Conservation (phyloP, 2,888 invertebrate species). For the Agriopis marginaria region DNA sequence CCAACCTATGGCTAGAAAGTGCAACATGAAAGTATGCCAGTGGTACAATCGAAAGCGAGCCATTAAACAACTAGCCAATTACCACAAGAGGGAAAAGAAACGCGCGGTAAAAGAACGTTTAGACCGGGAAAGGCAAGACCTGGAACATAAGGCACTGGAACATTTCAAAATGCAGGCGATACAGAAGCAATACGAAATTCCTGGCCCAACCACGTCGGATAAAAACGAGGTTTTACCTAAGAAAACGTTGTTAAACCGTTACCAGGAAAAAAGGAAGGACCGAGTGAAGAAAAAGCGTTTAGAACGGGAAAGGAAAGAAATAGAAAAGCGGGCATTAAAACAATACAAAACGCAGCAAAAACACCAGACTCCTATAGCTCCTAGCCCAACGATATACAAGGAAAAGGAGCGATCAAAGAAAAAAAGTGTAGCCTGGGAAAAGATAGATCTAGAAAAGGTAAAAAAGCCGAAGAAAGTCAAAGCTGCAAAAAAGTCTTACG, state of each 20-base stretch:
- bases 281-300: slow-evolving; percentile 29
- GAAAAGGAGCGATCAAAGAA: slow-evolving; percentile 15
- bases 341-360: neutral
- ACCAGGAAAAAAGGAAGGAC: neutral
- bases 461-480: neutral
- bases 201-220: neutral
- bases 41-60: slow-evolving; percentile 53
- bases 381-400: slow-evolving; percentile 21
- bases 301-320: slow-evolving; percentile 38
- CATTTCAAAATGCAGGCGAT: slow-evolving; percentile 15
- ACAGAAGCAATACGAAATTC: neutral
- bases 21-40: slow-evolving; percentile 35
- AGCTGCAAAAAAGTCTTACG: slow-evolving; percentile 1
- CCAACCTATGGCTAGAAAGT: slow-evolving; percentile 27
- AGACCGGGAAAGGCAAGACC: neutral
- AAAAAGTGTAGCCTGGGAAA: slow-evolving; percentile 26
- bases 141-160: slow-evolving; percentile 6
- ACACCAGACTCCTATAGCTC: neutral
- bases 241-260: neutral
- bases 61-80: slow-evolving; percentile 41
- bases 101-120: slow-evolving; percentile 9
- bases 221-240: no score
- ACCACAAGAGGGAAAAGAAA: slow-evolving; percentile 36
- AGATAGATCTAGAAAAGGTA: slow-evolving; percentile 3
- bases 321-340: slow-evolving; percentile 11